These are phyloP conservation scores for Henricia sp. DNA, from an alignment of 53 echinoderm and acorn worm species.

Conservation along the genomic window DNA sequence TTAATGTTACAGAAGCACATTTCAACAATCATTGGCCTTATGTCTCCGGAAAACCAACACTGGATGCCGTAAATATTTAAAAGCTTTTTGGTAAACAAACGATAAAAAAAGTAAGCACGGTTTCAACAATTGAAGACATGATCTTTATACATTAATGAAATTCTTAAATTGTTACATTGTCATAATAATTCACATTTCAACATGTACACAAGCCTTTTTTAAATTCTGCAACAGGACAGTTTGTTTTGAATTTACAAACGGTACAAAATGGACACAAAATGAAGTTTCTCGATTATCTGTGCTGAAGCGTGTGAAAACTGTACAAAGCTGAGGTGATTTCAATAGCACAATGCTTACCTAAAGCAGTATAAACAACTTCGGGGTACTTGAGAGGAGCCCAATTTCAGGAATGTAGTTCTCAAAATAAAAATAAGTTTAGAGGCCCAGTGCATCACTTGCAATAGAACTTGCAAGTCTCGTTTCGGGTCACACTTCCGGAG, in stretches of 20 bases:
- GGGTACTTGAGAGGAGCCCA: no score
- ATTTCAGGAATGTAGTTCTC: no score
- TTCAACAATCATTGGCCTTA: slow-evolving; percentile 58
- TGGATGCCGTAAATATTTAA: slow-evolving; percentile 50
- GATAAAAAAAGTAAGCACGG: slow-evolving; percentile 60
- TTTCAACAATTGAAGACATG: slow-evolving; percentile 51
- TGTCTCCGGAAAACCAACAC: slow-evolving; percentile 46
- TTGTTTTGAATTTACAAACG: no score
- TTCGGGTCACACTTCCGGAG: no score
- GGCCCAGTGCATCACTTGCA: no score
- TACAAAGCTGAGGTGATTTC: no score
- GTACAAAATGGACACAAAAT: not conserved
- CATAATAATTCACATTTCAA: slow-evolving; percentile 21
- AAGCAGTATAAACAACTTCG: no score
- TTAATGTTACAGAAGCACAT: slow-evolving; percentile 64
- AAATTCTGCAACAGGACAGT: not conserved
- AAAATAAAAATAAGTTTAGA: no score
- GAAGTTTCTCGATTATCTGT: no score
- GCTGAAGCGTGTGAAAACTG: no score
- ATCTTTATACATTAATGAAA: slow-evolving; percentile 58
- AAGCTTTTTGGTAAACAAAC: slow-evolving; percentile 48
- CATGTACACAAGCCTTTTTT: not conserved
- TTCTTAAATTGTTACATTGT: slow-evolving; percentile 6
- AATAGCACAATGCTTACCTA: no score
- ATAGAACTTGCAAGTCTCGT: no score